Conservation (phyloP, 2,797 vertebrate genomes). For the Pagetopsis macropterus region DNA sequence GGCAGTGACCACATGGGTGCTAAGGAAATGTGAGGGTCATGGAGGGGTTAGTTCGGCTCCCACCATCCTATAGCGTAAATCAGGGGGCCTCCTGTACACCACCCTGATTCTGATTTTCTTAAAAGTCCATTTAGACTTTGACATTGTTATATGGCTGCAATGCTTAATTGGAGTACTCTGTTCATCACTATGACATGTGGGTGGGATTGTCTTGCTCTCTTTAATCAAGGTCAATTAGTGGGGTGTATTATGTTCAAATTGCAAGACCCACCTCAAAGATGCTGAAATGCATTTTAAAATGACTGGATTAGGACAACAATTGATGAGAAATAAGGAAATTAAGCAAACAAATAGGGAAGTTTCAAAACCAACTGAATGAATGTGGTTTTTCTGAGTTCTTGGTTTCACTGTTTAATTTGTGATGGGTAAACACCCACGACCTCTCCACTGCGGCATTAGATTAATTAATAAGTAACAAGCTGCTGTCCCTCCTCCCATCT, state of each 20-base stretch:
- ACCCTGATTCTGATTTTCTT: not conserved
- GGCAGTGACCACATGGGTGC: too few species aligned
- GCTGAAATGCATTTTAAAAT: slow-evolving; percentile 12
- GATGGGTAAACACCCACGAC: not conserved
- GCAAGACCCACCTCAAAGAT: not conserved
- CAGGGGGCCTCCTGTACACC: too few species aligned
- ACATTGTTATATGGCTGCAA: not conserved
- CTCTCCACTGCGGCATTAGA: slow-evolving; percentile 23
- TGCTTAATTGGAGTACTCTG: not conserved
- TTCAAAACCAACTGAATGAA: slow-evolving; percentile 8
- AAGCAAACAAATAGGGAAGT: slow-evolving; percentile 6
- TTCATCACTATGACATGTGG: not conserved
- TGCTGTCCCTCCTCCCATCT: not conserved
- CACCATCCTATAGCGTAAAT: too few species aligned
- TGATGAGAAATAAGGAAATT: slow-evolving; percentile 20
- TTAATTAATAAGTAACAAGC: not conserved
- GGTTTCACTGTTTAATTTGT: slow-evolving; percentile 2
- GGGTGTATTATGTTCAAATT: too few species aligned
- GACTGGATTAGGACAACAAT: not conserved
- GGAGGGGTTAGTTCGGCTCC: too few species aligned
- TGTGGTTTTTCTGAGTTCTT: not conserved
- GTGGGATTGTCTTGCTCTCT: not conserved
- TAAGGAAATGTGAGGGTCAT: too few species aligned
- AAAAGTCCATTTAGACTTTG: not conserved
- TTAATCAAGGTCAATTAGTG: not conserved